Evolutionary conservation across 2,113 vertebrate genomes (phyloP).

Genomic region (Corythaeola cristata): DNA sequence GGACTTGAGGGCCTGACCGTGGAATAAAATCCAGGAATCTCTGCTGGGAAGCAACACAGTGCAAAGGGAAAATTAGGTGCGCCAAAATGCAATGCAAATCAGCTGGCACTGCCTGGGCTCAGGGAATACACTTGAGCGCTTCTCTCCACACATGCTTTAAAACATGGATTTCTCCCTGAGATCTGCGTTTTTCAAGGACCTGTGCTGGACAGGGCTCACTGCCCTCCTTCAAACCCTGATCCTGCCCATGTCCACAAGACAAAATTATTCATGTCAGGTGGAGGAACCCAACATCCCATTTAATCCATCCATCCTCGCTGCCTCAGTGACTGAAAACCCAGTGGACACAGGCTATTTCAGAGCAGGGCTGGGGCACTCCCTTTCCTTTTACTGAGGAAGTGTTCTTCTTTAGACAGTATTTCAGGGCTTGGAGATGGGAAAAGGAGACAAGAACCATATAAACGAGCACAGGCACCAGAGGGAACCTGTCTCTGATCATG

Average conservation of each 20-base stretch:
- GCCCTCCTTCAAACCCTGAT: background rate
- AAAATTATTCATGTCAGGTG: background rate
- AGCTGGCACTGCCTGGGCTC: background rate
- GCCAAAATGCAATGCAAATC: background rate
- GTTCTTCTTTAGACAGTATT: background rate
- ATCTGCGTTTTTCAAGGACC: background rate
- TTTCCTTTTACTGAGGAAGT: background rate
- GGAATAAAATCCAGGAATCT: background rate
- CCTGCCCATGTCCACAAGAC: background rate
- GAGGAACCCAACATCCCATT: background rate
- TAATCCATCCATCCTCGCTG: background rate
- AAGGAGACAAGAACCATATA: background rate
- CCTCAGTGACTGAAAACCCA: background rate
- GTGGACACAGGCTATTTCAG: background rate
- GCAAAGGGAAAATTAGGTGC: background rate
- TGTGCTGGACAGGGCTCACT: background rate
- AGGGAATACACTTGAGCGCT: too few species aligned
- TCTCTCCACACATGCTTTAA: accelerated
- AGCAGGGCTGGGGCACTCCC: background rate
- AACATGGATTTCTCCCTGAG: background rate
- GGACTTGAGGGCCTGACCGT: background rate
- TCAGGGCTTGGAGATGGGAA: background rate
- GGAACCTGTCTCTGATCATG: background rate
- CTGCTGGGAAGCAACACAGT: background rate
- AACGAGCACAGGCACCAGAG: background rate